Base-by-base conservation (phyloP, 2,797 vertebrate genomes). In the Siniperca undulata region DNA sequence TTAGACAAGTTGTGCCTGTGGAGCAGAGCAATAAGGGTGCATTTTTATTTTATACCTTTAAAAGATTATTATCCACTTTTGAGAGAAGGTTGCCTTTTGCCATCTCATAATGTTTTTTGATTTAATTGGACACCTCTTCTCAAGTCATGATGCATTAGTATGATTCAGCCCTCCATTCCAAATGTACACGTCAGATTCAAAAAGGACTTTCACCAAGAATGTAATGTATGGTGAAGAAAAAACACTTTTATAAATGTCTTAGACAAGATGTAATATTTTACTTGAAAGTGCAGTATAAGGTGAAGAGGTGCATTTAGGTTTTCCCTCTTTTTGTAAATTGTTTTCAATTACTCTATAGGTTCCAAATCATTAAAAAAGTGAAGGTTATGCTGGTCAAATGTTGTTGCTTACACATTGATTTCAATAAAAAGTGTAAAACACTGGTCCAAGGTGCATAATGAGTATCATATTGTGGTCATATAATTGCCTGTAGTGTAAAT, bases 1-100 rank as follows among this genome's bases (percentile, higher is more conserved):
- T 76, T 74, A n/a, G 52, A 81, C 50, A 65, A 56, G 46, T 74
- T 69, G 52, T 56, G 42, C 24, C 6, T 7, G 8, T 59, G 48
- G 27, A 68, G 58, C 34, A 62, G 24, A 55, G 64, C 7, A 0
- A 36, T n/a, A 34, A 48, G 48, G 34, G 17, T 34, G 38, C 40
- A 3, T 80, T 34, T 55, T 46, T 5, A 17, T 38, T 77, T 78
- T 4, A 27, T 9, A n/a, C 34, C 17, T 4, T 80, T 59, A 7
- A 65, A 60, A 36, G 7, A 13, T 58, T 36, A 30, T 80, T 60
- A 38, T 74, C n/a, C 13, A 5, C 24, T 30, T 56, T 71, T 52
- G 17, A 70, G 24, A 55, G 53, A 69, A 22, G 1, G 7, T 27
- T 61, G 42, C 36, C 24, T 6, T 22, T 53, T 71, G 17, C 48